phyloP scores from a whole-genome alignment of 2,888 invertebrate genomes.

The Morpho deidamia region DNA sequence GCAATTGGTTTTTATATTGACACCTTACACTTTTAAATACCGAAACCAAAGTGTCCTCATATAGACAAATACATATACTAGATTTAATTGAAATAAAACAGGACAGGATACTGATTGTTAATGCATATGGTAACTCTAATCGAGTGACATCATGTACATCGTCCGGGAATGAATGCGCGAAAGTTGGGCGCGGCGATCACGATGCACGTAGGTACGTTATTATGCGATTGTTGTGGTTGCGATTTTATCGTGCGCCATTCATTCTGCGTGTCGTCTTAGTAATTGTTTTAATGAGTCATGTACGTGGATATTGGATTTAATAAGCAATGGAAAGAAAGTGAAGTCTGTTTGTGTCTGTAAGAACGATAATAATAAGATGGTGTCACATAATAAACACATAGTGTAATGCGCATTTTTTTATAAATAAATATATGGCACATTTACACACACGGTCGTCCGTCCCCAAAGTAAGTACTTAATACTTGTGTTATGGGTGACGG shows the following conservation, averaged over 20 bases:
- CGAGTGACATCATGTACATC: constrained; percentile 20
- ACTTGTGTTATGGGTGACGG: too few species aligned
- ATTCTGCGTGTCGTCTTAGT: constrained; percentile 29
- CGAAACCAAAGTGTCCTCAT: too few species aligned
- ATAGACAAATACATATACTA: too few species aligned
- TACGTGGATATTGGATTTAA: constrained; percentile 20
- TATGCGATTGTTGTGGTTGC: constrained; percentile 21
- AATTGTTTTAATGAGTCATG: constrained; percentile 30
- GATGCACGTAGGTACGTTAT: constrained; percentile 32
- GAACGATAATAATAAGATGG: neutral
- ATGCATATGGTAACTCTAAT: neutral
- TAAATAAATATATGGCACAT: too few species aligned
- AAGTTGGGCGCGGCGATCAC: constrained; percentile 58
- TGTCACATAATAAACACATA: too few species aligned
- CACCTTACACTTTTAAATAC: too few species aligned
- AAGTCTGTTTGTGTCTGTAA: neutral
- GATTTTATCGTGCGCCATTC: constrained; percentile 30
- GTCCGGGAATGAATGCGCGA: constrained; percentile 35
- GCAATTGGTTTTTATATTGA: too few species aligned
- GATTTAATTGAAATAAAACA: too few species aligned
- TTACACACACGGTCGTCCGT: too few species aligned
- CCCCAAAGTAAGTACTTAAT: too few species aligned
- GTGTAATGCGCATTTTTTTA: too few species aligned
- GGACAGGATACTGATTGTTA: too few species aligned
- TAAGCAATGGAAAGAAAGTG: constrained; percentile 5